Base-by-base conservation (phyloP, 2,113 vertebrate genomes). In the Chaetops frenatus region DNA sequence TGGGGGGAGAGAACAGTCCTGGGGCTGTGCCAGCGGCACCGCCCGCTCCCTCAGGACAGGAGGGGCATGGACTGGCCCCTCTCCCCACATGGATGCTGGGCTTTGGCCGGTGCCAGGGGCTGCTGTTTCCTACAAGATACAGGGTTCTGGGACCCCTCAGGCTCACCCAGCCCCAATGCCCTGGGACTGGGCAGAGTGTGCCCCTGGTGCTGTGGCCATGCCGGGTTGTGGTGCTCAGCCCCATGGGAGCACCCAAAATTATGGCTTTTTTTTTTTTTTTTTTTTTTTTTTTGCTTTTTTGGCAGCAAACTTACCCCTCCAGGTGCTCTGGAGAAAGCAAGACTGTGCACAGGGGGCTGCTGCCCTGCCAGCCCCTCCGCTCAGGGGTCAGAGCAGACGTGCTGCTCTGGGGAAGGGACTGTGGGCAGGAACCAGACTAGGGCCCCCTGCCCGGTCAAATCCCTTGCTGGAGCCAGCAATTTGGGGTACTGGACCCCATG, bases 261-360 rank as follows among this genome's bases (percentile, higher is more conserved):
- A 97, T 97, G 95, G 96, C 97, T 97, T 96, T 92, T 95, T 71
- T 12, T 78, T 81, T 87, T 16, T n/a, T 58, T 71, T 56, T 69
- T 65, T 23, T 13, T 15, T 61, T 45, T 60, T 56, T 81, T 90
- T 80, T 80, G 5, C 16, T 91, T 88, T 87, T 86, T 83, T 91
- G 81, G 93, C 92, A 93, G 91, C 88, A 92, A 87, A 82, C 36
- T 51, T 76, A 57, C 51, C 35, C 31, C 48, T 78, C 79, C 93
- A 45, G 53, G 33, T 56, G 54, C 24, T 65, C 73, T 42, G 81
- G 84, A 89, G 76, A 72, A 62, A 92, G 36, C 76, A 65, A 83
- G 64, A 74, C 50, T 22, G 53, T 48, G 71, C 64, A 47, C 47
- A 27, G 81, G 42, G 15, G 22, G 29, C 73, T 92, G 58, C 86